Conservation (phyloP, 2,113 vertebrate genomes). For the Diphyllodes magnificus region DNA sequence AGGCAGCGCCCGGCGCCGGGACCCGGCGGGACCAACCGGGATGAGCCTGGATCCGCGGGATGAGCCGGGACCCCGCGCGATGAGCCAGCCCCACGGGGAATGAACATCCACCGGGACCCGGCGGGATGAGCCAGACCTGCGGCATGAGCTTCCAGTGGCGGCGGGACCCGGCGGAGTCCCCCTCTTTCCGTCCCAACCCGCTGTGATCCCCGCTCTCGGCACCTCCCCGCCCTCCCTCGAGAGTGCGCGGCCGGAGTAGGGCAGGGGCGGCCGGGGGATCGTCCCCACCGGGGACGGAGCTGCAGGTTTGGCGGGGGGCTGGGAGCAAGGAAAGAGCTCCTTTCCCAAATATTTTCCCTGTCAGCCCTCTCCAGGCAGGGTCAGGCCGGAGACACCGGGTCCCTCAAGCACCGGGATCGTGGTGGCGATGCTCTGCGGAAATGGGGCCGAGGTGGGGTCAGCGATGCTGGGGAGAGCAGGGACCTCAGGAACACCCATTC, state of each 20-base stretch:
- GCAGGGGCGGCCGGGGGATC: rapidly evolving
- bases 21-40: background rate
- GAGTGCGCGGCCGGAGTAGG: background rate
- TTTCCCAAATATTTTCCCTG: background rate
- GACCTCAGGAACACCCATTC: background rate
- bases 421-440: background rate
- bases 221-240: no score
- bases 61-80: background rate
- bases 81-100: background rate
- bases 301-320: background rate
- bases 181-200: background rate
- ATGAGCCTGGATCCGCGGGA: background rate
- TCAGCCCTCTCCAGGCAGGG: background rate
- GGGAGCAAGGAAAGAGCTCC: background rate
- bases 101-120: background rate
- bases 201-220: background rate
- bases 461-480: background rate
- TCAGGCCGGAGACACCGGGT: rapidly evolving
- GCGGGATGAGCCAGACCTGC: background rate
- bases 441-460: background rate
- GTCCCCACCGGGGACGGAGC: background rate
- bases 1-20: background rate
- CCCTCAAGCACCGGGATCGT: background rate
- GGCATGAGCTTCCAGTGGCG: background rate
- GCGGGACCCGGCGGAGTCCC: background rate